Percentiles rank a stretch among this genome's conserved stretches.
Conservation (phyloP, 2,113 vertebrate species). For the Fukomys damarensis region DNA sequence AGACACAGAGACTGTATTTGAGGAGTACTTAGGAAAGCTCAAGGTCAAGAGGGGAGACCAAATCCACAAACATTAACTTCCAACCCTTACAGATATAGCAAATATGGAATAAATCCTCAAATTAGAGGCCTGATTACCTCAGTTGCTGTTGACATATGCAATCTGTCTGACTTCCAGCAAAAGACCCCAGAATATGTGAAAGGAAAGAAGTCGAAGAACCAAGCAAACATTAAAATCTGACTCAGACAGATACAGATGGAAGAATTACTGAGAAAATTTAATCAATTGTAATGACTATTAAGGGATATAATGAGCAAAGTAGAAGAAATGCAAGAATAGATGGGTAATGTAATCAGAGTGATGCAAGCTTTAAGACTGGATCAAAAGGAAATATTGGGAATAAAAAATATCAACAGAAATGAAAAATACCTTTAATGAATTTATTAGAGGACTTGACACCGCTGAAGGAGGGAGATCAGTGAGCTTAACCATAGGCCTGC, state of each 20-base stretch:
- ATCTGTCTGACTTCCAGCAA: not conserved
- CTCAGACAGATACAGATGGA: not conserved
- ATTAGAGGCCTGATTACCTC: not conserved
- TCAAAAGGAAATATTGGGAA: not conserved
- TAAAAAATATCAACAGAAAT: not conserved
- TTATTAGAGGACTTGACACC: not conserved
- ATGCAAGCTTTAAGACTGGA: not conserved
- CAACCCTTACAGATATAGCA: not conserved
- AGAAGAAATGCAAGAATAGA: not conserved
- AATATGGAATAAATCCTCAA: conserved; percentile 29
- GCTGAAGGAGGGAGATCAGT: not conserved
- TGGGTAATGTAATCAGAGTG: not conserved
- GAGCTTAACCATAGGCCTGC: not conserved
- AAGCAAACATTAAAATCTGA: not conserved
- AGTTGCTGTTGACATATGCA: not conserved
- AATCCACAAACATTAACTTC: not conserved
- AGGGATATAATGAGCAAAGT: not conserved
- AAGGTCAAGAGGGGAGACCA: not conserved
- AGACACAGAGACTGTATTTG: not conserved
- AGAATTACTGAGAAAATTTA: not conserved
- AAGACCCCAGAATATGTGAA: not conserved
- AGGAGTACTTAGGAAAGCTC: not conserved
- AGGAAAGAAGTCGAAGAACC: not conserved
- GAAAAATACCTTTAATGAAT: not conserved
- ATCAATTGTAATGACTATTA: not conserved